Conservation (phyloP, 2,113 vertebrate species). For the Narcine bancroftii region DNA sequence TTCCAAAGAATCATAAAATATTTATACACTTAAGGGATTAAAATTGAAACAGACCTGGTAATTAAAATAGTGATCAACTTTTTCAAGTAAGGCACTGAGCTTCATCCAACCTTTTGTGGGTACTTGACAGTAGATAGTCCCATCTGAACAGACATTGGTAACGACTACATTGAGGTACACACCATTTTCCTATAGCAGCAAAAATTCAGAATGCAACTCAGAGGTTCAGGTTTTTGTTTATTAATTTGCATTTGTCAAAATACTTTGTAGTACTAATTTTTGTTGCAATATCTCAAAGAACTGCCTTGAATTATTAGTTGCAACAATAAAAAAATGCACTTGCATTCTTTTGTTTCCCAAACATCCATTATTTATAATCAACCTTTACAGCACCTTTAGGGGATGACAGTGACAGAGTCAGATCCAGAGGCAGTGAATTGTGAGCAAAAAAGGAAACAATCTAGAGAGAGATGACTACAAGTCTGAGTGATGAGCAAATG, state of each 20-base stretch:
- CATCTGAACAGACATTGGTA: constrained; percentile 74
- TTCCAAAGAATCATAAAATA: not conserved
- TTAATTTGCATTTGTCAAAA: not conserved
- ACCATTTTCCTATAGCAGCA: constrained; percentile 59
- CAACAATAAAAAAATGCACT: not conserved
- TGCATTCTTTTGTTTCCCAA: not conserved
- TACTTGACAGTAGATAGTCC: constrained; percentile 78
- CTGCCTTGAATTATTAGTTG: not conserved
- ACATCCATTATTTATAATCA: not conserved
- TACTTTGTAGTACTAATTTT: not conserved
- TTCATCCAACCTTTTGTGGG: constrained; percentile 72
- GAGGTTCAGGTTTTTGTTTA: not conserved
- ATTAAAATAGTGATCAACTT: constrained; percentile 65
- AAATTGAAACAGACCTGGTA: constrained; percentile 59
- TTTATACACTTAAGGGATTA: not conserved
- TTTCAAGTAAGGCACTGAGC: constrained; percentile 64
- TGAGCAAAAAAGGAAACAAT: too few species aligned
- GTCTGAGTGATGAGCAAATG: not conserved
- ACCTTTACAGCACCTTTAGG: not conserved
- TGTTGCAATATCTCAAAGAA: not conserved
- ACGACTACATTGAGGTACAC: constrained; percentile 67
- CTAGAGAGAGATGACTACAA: too few species aligned
- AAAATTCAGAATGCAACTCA: not conserved
- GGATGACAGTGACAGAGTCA: not conserved
- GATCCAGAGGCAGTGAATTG: too few species aligned